Evolutionary conservation across 2,113 vertebrate genomes (phyloP).

Genomic region (Mesitornis unicolor): DNA sequence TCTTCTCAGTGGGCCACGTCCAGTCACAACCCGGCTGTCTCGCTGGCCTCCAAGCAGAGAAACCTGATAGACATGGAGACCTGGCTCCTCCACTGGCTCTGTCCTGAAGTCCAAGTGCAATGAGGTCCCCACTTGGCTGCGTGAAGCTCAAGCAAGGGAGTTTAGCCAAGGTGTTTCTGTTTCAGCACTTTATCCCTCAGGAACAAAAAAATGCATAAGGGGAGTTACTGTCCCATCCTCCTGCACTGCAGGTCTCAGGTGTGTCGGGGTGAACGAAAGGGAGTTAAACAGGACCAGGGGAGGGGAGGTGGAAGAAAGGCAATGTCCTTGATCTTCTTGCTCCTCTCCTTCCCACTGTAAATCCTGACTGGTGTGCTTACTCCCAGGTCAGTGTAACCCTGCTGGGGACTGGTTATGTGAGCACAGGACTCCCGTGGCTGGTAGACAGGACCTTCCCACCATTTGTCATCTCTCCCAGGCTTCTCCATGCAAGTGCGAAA

Average conservation of each 20-base stretch:
- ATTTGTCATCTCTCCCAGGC: background rate
- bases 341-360: background rate
- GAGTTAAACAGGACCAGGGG: background rate
- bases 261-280: background rate
- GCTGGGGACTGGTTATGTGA: background rate
- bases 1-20: background rate
- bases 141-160: background rate
- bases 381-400: background rate
- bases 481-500: background rate
- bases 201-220: background rate
- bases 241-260: background rate
- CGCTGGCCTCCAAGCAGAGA: background rate
- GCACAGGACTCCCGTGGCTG: background rate
- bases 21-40: background rate
- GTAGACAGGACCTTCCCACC: background rate
- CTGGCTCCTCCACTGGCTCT: background rate
- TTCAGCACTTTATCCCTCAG: background rate
- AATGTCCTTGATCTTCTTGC: accelerated
- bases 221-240: background rate
- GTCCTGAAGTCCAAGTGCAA: background rate
- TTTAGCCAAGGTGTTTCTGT: background rate
- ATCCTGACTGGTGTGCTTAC: background rate
- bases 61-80: background rate
- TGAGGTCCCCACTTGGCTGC: background rate
- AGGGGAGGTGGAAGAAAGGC: background rate